Base-by-base conservation (phyloP, 1,140 invertebrate genomes). In the Hyphantria cunea region DNA sequence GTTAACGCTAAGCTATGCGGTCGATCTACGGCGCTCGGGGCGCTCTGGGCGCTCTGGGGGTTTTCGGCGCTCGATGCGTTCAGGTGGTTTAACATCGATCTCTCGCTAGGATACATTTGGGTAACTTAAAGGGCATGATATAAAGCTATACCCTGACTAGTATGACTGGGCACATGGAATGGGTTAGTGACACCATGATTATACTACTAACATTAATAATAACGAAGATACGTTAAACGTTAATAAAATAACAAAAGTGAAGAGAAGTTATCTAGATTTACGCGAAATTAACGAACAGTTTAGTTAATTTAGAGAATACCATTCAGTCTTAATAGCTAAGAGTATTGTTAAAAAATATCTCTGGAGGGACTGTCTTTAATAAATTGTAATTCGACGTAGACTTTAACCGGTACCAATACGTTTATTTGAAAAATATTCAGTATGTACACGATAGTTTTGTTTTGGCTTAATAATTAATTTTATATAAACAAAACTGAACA, bases 271-370 rank as follows among this genome's bases (percentile, higher is more conserved):
- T 60, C 56, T 60, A 54, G 51, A 66, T 25, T 62, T 64, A 55
- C 34, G 49, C 61, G 55, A 66, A 69, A 61, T 54, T 34, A 69
- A 68, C 42, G 42, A 59, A 64, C 56, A 48, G 34, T 60, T 32
- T 53, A 64, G 39, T 72, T 68, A 76, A 61, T 80, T 81, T 81
- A 65, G 68, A 63, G 58, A 74, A 64, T 74, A 82, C 73, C 73
- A 69, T 83, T 87, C 84, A 87, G 83, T 89, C 85, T 88, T 89
- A 86, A 80, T 77, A 74, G 80, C 85, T 86, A 87, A 79, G 73
- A 86, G 74, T 86, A 85, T 81, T 84, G 79, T 84, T 82, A 81
- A 76, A 70, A 86, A 80, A 72, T 84, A 78, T 83, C 52, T 84
- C 65, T 86, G 85, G 86, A 86, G 85, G 86, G 84, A 89, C 62